Evolutionary conservation across 1,140 invertebrate species (phyloP).

Genomic region (Diorhabda sublineata): DNA sequence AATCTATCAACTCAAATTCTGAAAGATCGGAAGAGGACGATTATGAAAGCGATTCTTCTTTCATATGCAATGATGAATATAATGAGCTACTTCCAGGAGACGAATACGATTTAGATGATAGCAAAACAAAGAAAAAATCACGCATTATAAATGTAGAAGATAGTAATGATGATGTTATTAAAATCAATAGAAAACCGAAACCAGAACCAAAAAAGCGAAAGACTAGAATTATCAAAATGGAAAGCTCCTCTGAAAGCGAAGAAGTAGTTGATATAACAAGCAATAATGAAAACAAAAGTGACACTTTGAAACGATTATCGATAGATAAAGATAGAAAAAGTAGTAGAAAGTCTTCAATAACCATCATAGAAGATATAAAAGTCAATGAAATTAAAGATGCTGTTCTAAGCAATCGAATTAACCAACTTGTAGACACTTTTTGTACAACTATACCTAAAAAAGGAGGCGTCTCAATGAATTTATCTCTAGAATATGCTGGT

Average conservation of each 20-base stretch:
- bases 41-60: conserved; percentile 37
- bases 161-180: conserved; percentile 19
- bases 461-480: conserved; percentile 28
- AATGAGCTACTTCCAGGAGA: conserved; percentile 25
- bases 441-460: conserved; percentile 24
- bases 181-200: conserved; percentile 21
- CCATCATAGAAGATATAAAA: conserved; percentile 27
- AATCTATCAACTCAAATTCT: conserved; percentile 35
- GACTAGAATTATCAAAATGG: conserved; percentile 23
- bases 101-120: conserved; percentile 26
- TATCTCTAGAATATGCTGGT: conserved; percentile 26
- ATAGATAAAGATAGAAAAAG: conserved; percentile 10
- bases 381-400: conserved; percentile 22
- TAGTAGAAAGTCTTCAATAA: conserved; percentile 22
- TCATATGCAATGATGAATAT: conserved; percentile 36
- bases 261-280: not conserved
- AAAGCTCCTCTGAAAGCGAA: conserved; percentile 14
- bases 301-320: not conserved
- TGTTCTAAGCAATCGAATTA: conserved; percentile 22
- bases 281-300: conserved; percentile 7
- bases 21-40: conserved; percentile 28
- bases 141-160: conserved; percentile 21
- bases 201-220: conserved; percentile 16
- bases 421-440: conserved; percentile 23
- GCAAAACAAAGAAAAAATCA: conserved; percentile 21